Evolutionary conservation across 1,140 invertebrate species (phyloP).

Genomic region (Dolichoris vasculosae): DNA sequence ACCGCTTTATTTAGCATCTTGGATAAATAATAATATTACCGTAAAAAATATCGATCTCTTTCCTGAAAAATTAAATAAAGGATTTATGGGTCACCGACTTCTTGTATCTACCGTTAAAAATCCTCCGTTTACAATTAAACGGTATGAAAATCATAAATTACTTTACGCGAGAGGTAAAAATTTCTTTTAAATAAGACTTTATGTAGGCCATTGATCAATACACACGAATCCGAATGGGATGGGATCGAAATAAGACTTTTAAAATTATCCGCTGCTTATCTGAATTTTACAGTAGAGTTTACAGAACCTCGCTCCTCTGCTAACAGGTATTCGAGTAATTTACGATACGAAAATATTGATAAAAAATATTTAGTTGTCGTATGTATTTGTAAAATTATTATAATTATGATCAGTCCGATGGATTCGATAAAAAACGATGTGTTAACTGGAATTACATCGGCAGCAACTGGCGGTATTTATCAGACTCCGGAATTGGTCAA

Average conservation of each 20-base stretch:
- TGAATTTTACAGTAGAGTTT: conserved; percentile 83
- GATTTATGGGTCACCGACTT: conserved; percentile 83
- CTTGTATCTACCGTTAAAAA: conserved; percentile 79
- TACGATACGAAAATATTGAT: too few species aligned
- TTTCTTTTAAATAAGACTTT: background rate
- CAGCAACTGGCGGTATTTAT: conserved; percentile 82
- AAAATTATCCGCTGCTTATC: conserved; percentile 75
- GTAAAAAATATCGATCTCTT: conserved; percentile 77
- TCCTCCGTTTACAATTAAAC: conserved; percentile 82
- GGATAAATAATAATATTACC: conserved; percentile 78
- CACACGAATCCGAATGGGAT: conserved; percentile 77
- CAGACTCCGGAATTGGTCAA: conserved; percentile 75
- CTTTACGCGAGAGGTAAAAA: background rate
- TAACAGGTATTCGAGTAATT: conserved; percentile 63
- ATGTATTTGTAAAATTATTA: background rate
- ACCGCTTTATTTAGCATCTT: conserved; percentile 79
- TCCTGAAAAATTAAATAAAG: conserved; percentile 79
- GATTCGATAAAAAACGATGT: conserved; percentile 77
- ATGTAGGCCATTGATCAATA: conserved; percentile 58
- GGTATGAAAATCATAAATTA: conserved; percentile 62
- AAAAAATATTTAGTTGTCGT: too few species aligned
- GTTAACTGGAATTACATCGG: conserved; percentile 72
- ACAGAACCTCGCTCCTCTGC: conserved; percentile 73
- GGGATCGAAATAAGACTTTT: conserved; percentile 81
- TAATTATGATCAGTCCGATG: conserved; percentile 72